A percentile compares a stretch with the other conserved stretches of the same genome.
phyloP scores from a whole-genome alignment of 2,888 invertebrate species.

The Rutpela maculata region DNA sequence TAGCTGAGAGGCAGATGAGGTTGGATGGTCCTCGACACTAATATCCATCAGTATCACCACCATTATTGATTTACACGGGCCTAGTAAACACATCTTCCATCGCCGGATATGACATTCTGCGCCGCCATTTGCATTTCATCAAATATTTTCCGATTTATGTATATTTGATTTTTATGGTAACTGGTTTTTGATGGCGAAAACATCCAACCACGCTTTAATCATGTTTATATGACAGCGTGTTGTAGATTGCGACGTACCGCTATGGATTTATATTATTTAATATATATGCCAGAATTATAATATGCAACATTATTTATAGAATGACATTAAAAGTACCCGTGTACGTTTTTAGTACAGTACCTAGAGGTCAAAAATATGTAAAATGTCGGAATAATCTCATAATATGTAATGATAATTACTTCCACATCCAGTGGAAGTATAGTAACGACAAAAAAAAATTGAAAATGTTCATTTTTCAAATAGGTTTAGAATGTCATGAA shows the following conservation, averaged over 20 bases:
- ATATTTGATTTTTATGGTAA: slow-evolving; percentile 58
- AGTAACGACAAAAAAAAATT: too few relatives aligned
- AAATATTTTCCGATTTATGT: slow-evolving; percentile 58
- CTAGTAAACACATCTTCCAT: slow-evolving; percentile 56
- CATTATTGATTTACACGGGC: slow-evolving; percentile 37
- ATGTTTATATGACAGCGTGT: slow-evolving; percentile 28
- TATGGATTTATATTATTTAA: slow-evolving; percentile 41
- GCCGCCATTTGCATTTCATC: slow-evolving; percentile 59
- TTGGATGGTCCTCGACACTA: slow-evolving; percentile 43
- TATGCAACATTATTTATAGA: slow-evolving; percentile 11
- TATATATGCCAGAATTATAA: slow-evolving; percentile 11
- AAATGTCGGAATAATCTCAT: too few relatives aligned
- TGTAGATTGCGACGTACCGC: slow-evolving; percentile 38
- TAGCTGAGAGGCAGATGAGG: slow-evolving; percentile 49
- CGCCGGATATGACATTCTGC: slow-evolving; percentile 54
- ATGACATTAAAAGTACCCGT: background rate
- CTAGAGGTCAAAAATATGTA: too few relatives aligned
- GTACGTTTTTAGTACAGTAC: too few relatives aligned
- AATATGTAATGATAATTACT: too few relatives aligned
- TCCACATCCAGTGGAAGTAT: too few relatives aligned
- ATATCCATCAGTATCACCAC: slow-evolving; percentile 45
- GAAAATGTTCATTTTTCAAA: too few relatives aligned
- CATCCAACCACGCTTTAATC: slow-evolving; percentile 36
- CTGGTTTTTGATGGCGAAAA: slow-evolving; percentile 52
- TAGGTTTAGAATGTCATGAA: too few relatives aligned